These are phyloP conservation scores for Grantiella picta DNA, from an alignment of 2,113 vertebrate species.

Conservation along the genomic window DNA sequence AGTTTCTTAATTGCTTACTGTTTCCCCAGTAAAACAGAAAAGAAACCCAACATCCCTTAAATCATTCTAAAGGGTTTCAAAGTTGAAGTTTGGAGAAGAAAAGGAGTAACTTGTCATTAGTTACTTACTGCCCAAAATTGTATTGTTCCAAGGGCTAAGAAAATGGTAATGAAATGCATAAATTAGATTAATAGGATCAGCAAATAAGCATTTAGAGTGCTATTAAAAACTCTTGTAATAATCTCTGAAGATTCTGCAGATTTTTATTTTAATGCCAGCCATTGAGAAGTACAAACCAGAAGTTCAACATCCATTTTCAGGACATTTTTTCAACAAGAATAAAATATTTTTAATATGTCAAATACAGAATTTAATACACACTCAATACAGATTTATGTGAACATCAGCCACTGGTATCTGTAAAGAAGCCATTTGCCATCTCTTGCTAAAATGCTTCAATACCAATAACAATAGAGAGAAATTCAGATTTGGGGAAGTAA, in stretches of 20 bases:
- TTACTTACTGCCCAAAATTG: neutral
- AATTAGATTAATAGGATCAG: neutral
- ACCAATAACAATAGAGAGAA: neutral
- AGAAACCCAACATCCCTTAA: neutral
- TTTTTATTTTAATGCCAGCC: neutral
- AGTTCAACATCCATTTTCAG: neutral
- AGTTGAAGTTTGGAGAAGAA: neutral
- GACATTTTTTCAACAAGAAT: neutral
- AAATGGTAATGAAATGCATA: neutral
- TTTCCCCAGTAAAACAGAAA: neutral
- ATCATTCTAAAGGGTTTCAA: neutral
- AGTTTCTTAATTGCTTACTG: neutral
- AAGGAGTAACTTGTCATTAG: neutral
- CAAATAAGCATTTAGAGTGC: neutral
- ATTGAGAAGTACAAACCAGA: neutral
- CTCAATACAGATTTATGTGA: neutral
- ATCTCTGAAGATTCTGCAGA: neutral
- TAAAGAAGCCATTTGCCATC: neutral
- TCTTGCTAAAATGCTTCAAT: neutral
- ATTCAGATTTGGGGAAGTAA: neutral
- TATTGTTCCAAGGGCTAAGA: neutral
- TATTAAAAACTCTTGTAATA: neutral
- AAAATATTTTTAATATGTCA: neutral
- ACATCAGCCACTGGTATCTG: neutral
- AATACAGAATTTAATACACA: neutral